Evolutionary conservation across 2,888 invertebrate genomes (phyloP), one percentile per base, ranked within the genome.

Genomic region (Idaea biselata): DNA sequence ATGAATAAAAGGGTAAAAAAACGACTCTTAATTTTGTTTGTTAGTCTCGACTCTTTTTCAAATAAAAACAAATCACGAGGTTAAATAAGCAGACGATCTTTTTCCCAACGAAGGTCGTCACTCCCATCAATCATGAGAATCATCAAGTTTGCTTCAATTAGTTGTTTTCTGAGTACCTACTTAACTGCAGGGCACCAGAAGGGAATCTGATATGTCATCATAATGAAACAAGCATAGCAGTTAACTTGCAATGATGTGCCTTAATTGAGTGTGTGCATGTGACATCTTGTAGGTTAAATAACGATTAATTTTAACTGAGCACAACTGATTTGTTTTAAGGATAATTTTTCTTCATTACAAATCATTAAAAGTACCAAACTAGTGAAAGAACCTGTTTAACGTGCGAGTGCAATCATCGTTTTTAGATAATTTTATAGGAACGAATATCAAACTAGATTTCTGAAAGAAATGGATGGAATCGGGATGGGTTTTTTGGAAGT

Each of bases 91-190:
- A 5, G 44, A 44, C 11, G 44, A 44, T 44, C 44, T 44, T 11
- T 44, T 44, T 14, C 44, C 44, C 1, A 14, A 44, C 69, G 73
- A 73, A 87, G 89, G 84, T 84, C 86, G 83, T 84, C 81, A 84
- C 75, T 81, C 87, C 78, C 86, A 84, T 86, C 83, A 83, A 82
- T 82, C 84, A 80, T 84, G 76, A 79, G 75, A 44, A 44, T 44
- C 44, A 44, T 44, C 8, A 44, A 56, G 82, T 83, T 86, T 84
- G 82, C 86, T 86, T 86, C 87, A 89, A 89, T 89, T 88, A 86
- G 75, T 73, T 71, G 72, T 82, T 82, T 80, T 82, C 77, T 79
- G 79, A 80, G 79, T 77, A 44, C 6, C 32, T 6, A 32, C 3
- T 25, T 75, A 80, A 75, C 73, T 76, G 77, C 75, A 75, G 72